phyloP scores from a whole-genome alignment of 2,888 invertebrate species.

The Drosophila fulvimacula region DNA sequence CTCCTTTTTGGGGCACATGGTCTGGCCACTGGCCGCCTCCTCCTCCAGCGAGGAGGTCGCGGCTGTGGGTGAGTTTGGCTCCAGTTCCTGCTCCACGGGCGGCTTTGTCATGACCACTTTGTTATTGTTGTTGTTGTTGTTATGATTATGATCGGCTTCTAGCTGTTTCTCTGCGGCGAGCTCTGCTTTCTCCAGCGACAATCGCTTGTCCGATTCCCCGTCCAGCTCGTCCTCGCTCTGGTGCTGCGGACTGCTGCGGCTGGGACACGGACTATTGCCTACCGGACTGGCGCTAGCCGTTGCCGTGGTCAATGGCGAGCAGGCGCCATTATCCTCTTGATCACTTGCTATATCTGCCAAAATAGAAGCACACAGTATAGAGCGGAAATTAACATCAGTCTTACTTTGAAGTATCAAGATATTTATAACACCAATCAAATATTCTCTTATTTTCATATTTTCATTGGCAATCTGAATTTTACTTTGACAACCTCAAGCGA shows the following conservation, averaged over 20 bases:
- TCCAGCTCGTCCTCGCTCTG: conserved; percentile 57
- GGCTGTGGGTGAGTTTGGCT: conserved; percentile 42
- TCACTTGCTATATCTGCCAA: conserved; percentile 82
- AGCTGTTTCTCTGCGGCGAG: conserved; percentile 32
- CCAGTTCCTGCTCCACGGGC: conserved; percentile 30
- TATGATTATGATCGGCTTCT: conserved; percentile 51
- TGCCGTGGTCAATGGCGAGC: conserved; percentile 81
- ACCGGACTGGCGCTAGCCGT: conserved; percentile 52
- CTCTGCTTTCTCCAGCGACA: conserved; percentile 1
- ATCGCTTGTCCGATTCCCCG: conserved; percentile 8
- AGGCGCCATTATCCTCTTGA: conserved; percentile 84
- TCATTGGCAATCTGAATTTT: neutral
- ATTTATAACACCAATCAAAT: too few relatives aligned
- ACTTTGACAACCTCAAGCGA: neutral
- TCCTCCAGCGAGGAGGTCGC: conserved; percentile 31
- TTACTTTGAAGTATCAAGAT: neutral
- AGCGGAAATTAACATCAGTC: neutral
- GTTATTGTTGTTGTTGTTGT: conserved; percentile 51
- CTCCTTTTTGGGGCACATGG: conserved; percentile 16
- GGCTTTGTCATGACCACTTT: conserved; percentile 63
- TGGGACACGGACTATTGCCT: conserved; percentile 64
- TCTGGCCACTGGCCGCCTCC: conserved; percentile 14
- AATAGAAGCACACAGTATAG: neutral
- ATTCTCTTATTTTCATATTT: conserved; percentile 1
- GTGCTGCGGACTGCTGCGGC: conserved; percentile 57